phyloP scores from a whole-genome alignment of 2,113 vertebrate species.

The Nibea albiflora region DNA sequence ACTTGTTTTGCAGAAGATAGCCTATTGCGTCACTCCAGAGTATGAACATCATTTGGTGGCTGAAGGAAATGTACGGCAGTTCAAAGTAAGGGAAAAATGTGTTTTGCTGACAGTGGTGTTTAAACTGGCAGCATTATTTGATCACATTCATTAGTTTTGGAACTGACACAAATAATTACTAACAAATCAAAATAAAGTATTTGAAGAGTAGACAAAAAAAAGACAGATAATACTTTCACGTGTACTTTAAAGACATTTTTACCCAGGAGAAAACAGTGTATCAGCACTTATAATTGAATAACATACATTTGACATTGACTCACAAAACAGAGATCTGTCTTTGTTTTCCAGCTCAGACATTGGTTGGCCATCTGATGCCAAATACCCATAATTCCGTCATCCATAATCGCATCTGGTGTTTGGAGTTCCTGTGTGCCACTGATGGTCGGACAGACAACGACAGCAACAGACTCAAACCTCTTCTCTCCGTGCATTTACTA shows the following conservation, averaged over 20 bases:
- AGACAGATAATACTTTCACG: not conserved
- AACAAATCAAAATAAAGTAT: not conserved
- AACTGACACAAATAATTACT: not conserved
- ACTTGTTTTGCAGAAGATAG: conserved; percentile 88
- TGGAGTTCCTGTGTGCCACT: conserved; percentile 55
- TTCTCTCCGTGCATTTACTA: conserved; percentile 29
- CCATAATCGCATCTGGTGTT: conserved; percentile 37
- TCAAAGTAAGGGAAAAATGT: conserved; percentile 85
- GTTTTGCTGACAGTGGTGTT: not conserved
- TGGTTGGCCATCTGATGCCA: conserved; percentile 85
- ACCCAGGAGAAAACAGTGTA: not conserved
- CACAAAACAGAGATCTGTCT: not conserved
- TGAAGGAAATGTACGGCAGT: conserved; percentile 93
- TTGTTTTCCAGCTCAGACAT: conserved; percentile 81
- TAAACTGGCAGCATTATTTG: not conserved
- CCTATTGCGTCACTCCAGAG: conserved; percentile 96
- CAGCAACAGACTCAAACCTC: conserved; percentile 51
- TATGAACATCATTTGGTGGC: conserved; percentile 94
- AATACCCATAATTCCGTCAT: conserved; percentile 42
- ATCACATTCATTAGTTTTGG: not conserved
- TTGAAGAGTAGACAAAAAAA: not conserved
- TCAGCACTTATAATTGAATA: not conserved
- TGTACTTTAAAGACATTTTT: not conserved
- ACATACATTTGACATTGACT: not conserved
- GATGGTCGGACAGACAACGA: conserved; percentile 54